These are phyloP conservation scores for Bombus haemorrhoidalis DNA, from an alignment of 1,140 invertebrate species.

Conservation along the genomic window DNA sequence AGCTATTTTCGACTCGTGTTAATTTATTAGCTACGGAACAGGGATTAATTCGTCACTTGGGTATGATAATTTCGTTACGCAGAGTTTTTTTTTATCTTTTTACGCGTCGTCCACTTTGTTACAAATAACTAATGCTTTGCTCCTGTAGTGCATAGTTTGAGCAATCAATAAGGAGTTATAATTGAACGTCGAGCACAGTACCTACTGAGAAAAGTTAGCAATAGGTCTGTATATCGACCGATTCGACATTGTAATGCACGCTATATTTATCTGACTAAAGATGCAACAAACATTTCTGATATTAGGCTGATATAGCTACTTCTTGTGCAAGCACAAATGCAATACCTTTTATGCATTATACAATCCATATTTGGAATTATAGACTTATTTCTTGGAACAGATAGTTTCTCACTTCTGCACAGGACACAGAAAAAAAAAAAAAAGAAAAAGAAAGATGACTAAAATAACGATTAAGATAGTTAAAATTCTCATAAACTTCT, in stretches of 20 bases:
- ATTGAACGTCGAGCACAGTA: neutral
- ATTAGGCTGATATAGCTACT: neutral
- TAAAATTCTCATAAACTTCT: too few relatives aligned
- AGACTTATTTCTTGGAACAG: neutral
- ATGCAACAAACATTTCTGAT: neutral
- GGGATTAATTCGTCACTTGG: neutral
- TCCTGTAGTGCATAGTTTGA: neutral
- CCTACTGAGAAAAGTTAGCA: neutral
- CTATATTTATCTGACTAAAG: neutral
- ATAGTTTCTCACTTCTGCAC: too few relatives aligned
- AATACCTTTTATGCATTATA: neutral
- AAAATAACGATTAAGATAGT: neutral
- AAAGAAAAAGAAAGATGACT: too few relatives aligned
- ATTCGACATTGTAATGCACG: neutral
- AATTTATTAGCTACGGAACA: neutral
- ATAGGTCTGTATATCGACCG: neutral
- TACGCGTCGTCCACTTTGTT: neutral
- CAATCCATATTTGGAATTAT: neutral
- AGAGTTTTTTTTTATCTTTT: neutral
- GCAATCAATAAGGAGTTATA: slow-evolving; percentile 17
- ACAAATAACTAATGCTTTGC: neutral
- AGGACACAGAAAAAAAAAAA: neutral
- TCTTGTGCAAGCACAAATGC: neutral
- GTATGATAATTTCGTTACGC: neutral
- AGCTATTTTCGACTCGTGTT: neutral